Percentiles rank a stretch among this genome's conserved stretches.
Conservation (phyloP, 2,797 vertebrate species). For the Silurus lanzhouensis region DNA sequence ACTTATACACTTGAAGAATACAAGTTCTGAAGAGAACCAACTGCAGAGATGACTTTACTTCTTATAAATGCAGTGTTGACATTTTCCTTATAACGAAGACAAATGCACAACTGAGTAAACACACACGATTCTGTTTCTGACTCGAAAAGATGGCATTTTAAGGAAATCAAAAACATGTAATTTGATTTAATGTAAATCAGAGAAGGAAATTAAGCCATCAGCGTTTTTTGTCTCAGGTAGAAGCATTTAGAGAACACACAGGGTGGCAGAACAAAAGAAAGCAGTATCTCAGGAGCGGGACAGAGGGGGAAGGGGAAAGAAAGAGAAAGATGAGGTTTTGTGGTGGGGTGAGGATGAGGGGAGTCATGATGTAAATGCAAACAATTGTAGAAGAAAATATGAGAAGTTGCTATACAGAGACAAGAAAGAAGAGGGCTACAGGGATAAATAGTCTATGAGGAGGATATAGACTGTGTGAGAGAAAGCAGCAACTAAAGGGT, state of each 20-base stretch:
- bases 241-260: constrained; percentile 20
- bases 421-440: constrained; percentile 2
- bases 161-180: constrained; percentile 6
- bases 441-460: background rate
- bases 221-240: constrained; percentile 20
- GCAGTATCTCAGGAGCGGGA: background rate
- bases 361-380: constrained; percentile 19
- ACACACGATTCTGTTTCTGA: constrained; percentile 19
- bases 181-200: background rate
- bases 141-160: background rate
- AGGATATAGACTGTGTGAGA: constrained; percentile 24
- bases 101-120: constrained; percentile 33
- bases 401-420: background rate
- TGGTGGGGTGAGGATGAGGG: background rate
- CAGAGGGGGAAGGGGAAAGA: constrained; percentile 5
- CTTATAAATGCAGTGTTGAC: constrained; percentile 16
- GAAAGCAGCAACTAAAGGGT: constrained; percentile 34
- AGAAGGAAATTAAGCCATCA: constrained; percentile 15
- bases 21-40: background rate
- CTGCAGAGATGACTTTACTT: background rate
- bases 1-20: background rate
- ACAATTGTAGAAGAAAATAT: constrained; percentile 20
- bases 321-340: constrained; percentile 16
- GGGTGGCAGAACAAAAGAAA: constrained; percentile 35
- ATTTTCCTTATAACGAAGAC: constrained; percentile 49